Conservation (phyloP, 92 coral and sea anemone genomes). For the Anthopleura xanthogrammica region DNA sequence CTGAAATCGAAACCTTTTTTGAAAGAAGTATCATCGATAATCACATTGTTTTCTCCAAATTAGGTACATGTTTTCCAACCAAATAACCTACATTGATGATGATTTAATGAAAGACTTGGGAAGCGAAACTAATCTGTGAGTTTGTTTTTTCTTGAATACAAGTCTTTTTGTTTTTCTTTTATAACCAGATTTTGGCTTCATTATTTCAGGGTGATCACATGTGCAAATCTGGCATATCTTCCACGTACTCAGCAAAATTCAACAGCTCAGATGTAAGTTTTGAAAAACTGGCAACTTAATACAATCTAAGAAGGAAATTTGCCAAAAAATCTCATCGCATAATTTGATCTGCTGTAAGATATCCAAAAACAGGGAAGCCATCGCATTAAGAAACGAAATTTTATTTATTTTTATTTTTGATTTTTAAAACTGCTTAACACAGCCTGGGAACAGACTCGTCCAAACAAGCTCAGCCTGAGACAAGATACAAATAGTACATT, state of each 20-base stretch:
- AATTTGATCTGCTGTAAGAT: too few species aligned
- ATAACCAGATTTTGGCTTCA: neutral
- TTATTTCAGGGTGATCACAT: neutral
- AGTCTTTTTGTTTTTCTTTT: neutral
- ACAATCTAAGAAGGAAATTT: too few species aligned
- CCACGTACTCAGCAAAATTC: neutral
- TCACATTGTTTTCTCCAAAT: neutral
- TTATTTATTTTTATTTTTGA: too few species aligned
- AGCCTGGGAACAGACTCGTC: too few species aligned
- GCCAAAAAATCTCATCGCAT: too few species aligned
- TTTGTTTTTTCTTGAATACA: too few species aligned
- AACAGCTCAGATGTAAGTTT: neutral
- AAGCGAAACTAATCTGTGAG: slow-evolving; percentile 7
- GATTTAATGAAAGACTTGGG: slow-evolving; percentile 2
- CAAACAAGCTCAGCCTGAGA: too few species aligned
- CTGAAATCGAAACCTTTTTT: neutral
- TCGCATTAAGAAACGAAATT: too few species aligned
- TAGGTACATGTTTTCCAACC: slow-evolving; percentile 17
- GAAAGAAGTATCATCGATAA: neutral
- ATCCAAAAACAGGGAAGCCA: too few species aligned
- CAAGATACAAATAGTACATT: too few species aligned
- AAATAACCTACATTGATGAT: neutral
- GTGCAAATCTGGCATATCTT: slow-evolving; percentile 1
- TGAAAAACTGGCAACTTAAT: too few species aligned
- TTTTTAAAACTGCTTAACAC: too few species aligned